phyloP scores from a whole-genome alignment of 2,113 vertebrate species.

The Lethenteron reissneri region DNA sequence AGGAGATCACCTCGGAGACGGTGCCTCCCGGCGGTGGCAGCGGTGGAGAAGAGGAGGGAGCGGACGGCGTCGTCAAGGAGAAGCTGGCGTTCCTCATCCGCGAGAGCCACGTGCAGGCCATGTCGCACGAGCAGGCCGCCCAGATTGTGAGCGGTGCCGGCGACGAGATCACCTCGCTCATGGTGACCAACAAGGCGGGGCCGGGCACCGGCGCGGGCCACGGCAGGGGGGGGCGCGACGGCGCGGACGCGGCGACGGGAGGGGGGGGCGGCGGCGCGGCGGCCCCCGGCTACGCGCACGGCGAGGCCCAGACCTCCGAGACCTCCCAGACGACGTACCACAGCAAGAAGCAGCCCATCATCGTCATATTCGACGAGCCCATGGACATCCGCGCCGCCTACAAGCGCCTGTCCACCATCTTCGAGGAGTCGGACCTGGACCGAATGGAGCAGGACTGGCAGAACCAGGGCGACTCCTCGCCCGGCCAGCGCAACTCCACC shows the following conservation, averaged over 20 bases:
- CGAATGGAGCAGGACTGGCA: too few species aligned
- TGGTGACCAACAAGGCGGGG: conserved; percentile 13
- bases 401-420: accelerated
- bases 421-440: not conserved
- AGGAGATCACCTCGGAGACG: not conserved
- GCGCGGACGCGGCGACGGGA: not conserved
- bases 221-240: not conserved
- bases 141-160: conserved; percentile 7
- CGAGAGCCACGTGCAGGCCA: conserved; percentile 14
- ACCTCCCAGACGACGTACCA: not conserved
- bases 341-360: conserved; percentile 11
- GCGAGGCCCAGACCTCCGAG: not conserved
- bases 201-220: conserved; percentile 9
- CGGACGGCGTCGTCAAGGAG: conserved; percentile 8
- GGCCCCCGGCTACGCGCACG: accelerated
- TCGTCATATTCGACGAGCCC: conserved; percentile 12
- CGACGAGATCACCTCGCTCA: conserved; percentile 13
- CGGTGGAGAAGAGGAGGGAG: not conserved
- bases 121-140: conserved; percentile 11
- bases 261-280: not conserved
- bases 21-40: too few species aligned
- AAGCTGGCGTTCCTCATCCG: conserved; percentile 14
- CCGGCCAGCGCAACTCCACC: too few species aligned
- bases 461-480: too few species aligned
- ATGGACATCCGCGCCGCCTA: conserved; percentile 13